Percentiles rank a stretch among this genome's conserved stretches.
Evolutionary conservation across 1,140 invertebrate genomes (phyloP).

Genomic region (Sipha flava): DNA sequence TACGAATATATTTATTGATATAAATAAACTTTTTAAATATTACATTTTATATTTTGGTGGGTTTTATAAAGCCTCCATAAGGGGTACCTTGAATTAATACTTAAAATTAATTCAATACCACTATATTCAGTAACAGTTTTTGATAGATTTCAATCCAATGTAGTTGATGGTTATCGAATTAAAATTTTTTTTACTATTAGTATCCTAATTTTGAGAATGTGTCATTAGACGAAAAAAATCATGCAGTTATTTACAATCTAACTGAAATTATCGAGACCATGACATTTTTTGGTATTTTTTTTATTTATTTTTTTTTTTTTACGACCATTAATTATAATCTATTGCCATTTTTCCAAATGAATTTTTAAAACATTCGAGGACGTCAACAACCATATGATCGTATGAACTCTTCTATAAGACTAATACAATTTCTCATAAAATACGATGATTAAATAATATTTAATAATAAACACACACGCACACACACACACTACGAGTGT

Average conservation of each 20-base stretch:
- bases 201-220: neutral
- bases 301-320: neutral
- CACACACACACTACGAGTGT: neutral
- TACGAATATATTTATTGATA: too few relatives aligned
- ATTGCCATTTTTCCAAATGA: neutral
- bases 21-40: too few relatives aligned
- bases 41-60: too few relatives aligned
- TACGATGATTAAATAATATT: neutral
- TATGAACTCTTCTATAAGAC: neutral
- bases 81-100: too few relatives aligned
- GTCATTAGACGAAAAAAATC: neutral
- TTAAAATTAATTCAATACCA: too few relatives aligned
- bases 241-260: neutral
- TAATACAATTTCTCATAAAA: neutral
- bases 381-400: neutral
- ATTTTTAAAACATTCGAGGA: constrained; percentile 3
- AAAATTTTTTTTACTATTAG: too few relatives aligned
- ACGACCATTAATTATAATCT: neutral
- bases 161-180: too few relatives aligned
- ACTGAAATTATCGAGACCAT: neutral
- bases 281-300: neutral
- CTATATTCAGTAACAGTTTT: too few relatives aligned
- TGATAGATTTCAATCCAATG: too few relatives aligned
- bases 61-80: too few relatives aligned
- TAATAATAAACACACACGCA: too few relatives aligned